Evolutionary conservation across 64 coral and sea anemone species (phyloP).

Genomic region (Platygyra sinensis): DNA sequence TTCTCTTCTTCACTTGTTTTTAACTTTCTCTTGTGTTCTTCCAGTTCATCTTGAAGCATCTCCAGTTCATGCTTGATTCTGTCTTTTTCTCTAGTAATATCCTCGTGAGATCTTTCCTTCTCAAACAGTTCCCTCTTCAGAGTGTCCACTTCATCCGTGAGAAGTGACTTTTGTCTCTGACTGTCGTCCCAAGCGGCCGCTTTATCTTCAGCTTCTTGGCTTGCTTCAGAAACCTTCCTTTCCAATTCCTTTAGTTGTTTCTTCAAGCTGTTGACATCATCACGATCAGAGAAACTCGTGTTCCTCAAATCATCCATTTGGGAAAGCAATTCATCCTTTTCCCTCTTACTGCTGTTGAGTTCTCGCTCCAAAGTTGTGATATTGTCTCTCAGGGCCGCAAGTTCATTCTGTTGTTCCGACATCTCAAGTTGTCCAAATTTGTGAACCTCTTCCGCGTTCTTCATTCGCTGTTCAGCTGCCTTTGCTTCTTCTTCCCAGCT

Average conservation of each 20-base stretch:
- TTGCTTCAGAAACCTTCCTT: constrained; percentile 48
- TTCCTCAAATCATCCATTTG: constrained; percentile 77
- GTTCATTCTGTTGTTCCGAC: constrained; percentile 26
- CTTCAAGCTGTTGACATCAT: constrained; percentile 57
- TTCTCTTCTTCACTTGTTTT: constrained; percentile 72
- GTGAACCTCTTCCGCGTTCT: constrained; percentile 22
- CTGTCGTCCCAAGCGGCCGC: constrained; percentile 19
- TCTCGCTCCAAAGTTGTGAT: constrained; percentile 67
- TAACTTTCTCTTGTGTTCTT: constrained; percentile 42
- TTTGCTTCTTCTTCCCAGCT: constrained; percentile 35
- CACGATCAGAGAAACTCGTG: constrained; percentile 54
- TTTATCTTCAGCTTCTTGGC: constrained; percentile 53
- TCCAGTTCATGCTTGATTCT: constrained; percentile 24
- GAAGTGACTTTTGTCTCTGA: constrained; percentile 24
- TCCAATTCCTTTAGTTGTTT: constrained; percentile 62
- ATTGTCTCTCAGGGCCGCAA: constrained; percentile 20
- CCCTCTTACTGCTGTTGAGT: constrained; percentile 41
- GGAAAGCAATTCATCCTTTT: constrained; percentile 52
- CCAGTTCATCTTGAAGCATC: constrained; percentile 28
- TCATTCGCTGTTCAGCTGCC: constrained; percentile 19
- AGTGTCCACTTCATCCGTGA: constrained; percentile 56
- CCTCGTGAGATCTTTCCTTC: constrained; percentile 46
- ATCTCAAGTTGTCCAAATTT: constrained; percentile 42
- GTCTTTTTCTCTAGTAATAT: constrained; percentile 46
- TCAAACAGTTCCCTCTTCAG: constrained; percentile 35